These are phyloP conservation scores for Ctenopoma kingsleyae DNA, from an alignment of 2,797 vertebrate genomes.

Conservation along the genomic window DNA sequence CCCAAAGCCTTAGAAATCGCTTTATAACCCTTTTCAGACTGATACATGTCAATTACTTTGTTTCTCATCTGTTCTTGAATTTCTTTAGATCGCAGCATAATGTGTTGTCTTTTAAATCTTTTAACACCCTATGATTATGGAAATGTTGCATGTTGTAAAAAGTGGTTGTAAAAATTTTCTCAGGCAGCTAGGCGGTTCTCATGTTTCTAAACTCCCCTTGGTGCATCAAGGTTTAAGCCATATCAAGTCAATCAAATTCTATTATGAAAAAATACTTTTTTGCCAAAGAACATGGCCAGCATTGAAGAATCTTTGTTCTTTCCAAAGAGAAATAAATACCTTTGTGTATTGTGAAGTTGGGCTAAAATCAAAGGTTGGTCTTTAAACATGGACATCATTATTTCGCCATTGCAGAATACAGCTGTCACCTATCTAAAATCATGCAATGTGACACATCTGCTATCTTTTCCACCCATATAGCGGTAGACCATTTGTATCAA, in stretches of 20 bases:
- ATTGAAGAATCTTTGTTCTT: conserved; percentile 26
- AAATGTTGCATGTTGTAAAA: conserved; percentile 2
- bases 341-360: conserved; percentile 28
- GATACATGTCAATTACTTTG: too few species aligned
- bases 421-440: conserved; percentile 6
- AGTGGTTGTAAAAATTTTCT: not conserved
- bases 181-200: not conserved
- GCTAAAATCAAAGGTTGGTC: conserved; percentile 6
- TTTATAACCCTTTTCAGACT: too few species aligned
- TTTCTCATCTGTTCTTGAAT: too few species aligned
- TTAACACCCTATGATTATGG: too few species aligned
- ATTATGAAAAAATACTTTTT: conserved; percentile 17
- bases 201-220: conserved; percentile 28
- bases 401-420: not conserved
- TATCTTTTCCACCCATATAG: conserved; percentile 64
- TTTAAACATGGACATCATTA: conserved; percentile 1
- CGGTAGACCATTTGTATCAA: conserved; percentile 52
- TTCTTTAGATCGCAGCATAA: too few species aligned
- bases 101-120: too few species aligned
- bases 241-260: conserved; percentile 16
- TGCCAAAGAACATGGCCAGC: conserved; percentile 18
- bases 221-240: conserved; percentile 6
- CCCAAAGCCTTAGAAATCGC: too few species aligned
- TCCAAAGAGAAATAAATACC: conserved; percentile 10
- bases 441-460: not conserved